phyloP scores from a whole-genome alignment of 2,113 vertebrate genomes.

The Tympanuchus pallidicinctus region DNA sequence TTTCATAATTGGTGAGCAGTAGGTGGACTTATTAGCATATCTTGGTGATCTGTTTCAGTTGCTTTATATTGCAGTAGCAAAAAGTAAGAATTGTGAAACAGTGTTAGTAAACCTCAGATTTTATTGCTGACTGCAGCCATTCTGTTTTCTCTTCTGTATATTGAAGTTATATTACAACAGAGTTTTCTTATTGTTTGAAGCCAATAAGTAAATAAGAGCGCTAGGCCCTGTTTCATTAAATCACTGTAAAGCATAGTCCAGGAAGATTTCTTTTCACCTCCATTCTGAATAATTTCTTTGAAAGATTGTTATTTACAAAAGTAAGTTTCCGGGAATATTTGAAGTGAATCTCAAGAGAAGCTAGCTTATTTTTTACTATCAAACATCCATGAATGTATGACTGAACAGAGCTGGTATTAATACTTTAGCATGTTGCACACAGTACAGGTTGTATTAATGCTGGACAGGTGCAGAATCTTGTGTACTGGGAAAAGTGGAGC shows the following conservation, averaged over 20 bases:
- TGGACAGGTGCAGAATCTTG: not conserved
- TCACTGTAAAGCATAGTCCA: not conserved
- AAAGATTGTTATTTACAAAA: not conserved
- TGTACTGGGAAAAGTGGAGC: not conserved
- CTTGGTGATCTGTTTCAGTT: not conserved
- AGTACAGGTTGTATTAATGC: not conserved
- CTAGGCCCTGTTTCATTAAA: not conserved
- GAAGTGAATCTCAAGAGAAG: not conserved
- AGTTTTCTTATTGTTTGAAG: not conserved
- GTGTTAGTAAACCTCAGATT: not conserved
- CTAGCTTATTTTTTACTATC: not conserved
- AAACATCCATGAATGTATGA: not conserved
- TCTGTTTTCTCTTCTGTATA: not conserved
- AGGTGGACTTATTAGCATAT: conserved; percentile 15
- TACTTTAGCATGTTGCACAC: not conserved
- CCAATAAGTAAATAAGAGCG: not conserved
- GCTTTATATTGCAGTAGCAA: conserved; percentile 17
- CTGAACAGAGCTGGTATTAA: not conserved
- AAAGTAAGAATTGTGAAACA: conserved; percentile 23
- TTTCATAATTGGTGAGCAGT: conserved; percentile 37
- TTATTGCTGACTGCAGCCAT: not conserved
- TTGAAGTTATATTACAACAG: not conserved
- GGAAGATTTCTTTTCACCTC: not conserved
- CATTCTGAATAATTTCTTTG: not conserved
- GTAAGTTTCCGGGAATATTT: not conserved